Conservation (phyloP, 2,113 vertebrate species). For the Paramisgurnus dabryanus region DNA sequence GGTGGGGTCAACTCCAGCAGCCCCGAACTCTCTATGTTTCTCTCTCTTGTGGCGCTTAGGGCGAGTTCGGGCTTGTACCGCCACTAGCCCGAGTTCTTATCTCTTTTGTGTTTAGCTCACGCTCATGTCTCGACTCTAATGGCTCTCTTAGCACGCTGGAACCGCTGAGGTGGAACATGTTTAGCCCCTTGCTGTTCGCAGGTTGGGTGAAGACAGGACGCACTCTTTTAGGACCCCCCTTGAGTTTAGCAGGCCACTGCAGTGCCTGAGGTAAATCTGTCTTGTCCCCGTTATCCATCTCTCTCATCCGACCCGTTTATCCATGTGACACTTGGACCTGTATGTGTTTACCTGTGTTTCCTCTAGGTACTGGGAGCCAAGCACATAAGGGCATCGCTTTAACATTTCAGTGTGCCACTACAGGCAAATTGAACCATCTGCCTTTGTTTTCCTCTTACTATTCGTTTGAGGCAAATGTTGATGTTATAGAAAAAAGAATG, state of each 20-base stretch:
- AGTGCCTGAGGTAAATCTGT: slow-evolving; percentile 54
- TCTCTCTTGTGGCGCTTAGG: slow-evolving; percentile 36
- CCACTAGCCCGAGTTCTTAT: slow-evolving; percentile 37
- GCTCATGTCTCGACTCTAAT: slow-evolving; percentile 61
- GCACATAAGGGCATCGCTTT: slow-evolving; percentile 42
- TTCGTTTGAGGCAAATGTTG: slow-evolving; percentile 49
- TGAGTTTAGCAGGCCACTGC: slow-evolving; percentile 61
- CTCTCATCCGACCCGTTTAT: slow-evolving; percentile 48
- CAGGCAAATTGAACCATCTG: slow-evolving; percentile 47
- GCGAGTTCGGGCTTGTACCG: slow-evolving; percentile 37
- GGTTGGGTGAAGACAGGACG: slow-evolving; percentile 66
- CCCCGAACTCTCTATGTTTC: slow-evolving; percentile 49
- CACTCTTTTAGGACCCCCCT: slow-evolving; percentile 60
- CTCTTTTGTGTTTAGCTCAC: slow-evolving; percentile 38
- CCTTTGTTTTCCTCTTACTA: slow-evolving; percentile 17
- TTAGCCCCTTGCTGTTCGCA: slow-evolving; percentile 77
- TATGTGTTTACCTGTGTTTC: slow-evolving; percentile 30
- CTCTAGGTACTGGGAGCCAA: slow-evolving; percentile 29
- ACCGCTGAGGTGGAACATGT: slow-evolving; percentile 73
- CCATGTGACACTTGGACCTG: slow-evolving; percentile 7
- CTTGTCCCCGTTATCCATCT: slow-evolving; percentile 64
- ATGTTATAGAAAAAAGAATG: slow-evolving; percentile 53
- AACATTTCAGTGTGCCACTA: slow-evolving; percentile 41
- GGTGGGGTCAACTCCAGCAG: slow-evolving; percentile 56
- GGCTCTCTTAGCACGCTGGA: slow-evolving; percentile 68